A percentile compares a stretch with the other conserved stretches of the same genome.
Evolutionary conservation across 2,888 invertebrate genomes (phyloP).

Genomic region (Scaptomyza cyrtandrae): DNA sequence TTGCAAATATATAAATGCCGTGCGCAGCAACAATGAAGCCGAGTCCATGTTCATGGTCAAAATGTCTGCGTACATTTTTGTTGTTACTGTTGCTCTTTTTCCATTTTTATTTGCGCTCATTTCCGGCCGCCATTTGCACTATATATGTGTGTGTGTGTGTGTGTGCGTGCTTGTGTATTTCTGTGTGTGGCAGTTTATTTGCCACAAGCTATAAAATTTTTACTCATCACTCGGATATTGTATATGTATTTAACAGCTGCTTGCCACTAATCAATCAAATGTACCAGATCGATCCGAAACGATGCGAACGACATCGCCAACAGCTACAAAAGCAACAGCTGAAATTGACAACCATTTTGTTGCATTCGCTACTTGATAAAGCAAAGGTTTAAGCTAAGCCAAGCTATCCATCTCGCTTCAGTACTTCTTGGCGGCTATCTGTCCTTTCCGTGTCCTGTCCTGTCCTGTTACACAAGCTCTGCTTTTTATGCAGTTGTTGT

Average conservation of each 20-base stretch:
- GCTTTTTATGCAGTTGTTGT: neutral
- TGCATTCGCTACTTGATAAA: slow-evolving; percentile 22
- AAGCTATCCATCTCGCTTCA: slow-evolving; percentile 16
- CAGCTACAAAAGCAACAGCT: slow-evolving; percentile 48
- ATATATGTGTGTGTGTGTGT: slow-evolving; percentile 26
- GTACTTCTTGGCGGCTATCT: neutral
- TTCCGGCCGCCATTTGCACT: slow-evolving; percentile 51
- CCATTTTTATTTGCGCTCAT: slow-evolving; percentile 35
- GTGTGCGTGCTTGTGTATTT: slow-evolving; percentile 36
- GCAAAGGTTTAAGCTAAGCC: slow-evolving; percentile 47
- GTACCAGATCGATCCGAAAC: slow-evolving; percentile 36
- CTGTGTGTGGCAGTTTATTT: no score
- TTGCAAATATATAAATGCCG: slow-evolving; percentile 40
- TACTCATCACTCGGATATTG: slow-evolving; percentile 16
- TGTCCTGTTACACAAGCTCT: slow-evolving; percentile 16
- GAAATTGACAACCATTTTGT: slow-evolving; percentile 63
- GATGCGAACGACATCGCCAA: slow-evolving; percentile 22
- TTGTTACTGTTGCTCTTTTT: slow-evolving; percentile 9
- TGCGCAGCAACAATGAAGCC: slow-evolving; percentile 34
- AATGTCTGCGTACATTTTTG: slow-evolving; percentile 30
- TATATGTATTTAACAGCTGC: slow-evolving; percentile 23
- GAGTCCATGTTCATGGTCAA: slow-evolving; percentile 32
- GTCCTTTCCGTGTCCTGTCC: neutral
- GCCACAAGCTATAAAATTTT: slow-evolving; percentile 39
- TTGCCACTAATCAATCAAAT: slow-evolving; percentile 65